Evolutionary conservation across 1,140 invertebrate species (phyloP), one percentile per base, ranked within the genome.

Genomic region (Bombus difficillimus): DNA sequence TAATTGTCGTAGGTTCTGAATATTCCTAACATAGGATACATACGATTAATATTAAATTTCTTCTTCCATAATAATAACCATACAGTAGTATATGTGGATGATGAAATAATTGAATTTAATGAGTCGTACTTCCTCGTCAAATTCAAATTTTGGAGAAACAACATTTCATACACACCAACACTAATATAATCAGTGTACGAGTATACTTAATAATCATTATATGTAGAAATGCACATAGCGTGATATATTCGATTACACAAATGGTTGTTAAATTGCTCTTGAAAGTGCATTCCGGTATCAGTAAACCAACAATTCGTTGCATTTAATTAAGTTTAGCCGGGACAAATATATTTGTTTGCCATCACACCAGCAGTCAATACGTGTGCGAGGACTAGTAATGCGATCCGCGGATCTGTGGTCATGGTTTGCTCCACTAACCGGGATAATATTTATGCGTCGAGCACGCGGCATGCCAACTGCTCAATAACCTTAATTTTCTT

Each of bases 341-440:
- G 59, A 81, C 78, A 75, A 85, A 85, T 81, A 81, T 75, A 81
- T 81, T 81, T 85, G 84, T 85, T 81, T 81, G 37, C 79, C 3
- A 68, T 81, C 78, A 25, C 43, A 37, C 39, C 34, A 47, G 59
- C 25, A 75, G 43, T 81, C 81, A 85, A 81, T 75, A 85, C 39
- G 41, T 28, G 71, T 34, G 25, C 28, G 47, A 13, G 79, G 12
- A 37, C 41, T 57, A 68, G 78, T 57, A 81, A 85, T 47, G 47
- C 77, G 59, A 85, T 53, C 37, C 78, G 39, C 34, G 9, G 22
- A 41, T 28, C 59, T 81, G 83, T n/a, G 83, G 84, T 81, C 37
- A 59, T 32, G 39, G 39, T 79, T 32, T 66, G 83, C 15, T 68
- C 43, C 43, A 22, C 43, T 81, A 80, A 81, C 78, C 59, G 43